A percentile compares a stretch with the other conserved stretches of the same genome.
These are phyloP conservation scores for Caenorhabditis japonica DNA, from an alignment of 2,888 invertebrate species.

Conservation along the genomic window DNA sequence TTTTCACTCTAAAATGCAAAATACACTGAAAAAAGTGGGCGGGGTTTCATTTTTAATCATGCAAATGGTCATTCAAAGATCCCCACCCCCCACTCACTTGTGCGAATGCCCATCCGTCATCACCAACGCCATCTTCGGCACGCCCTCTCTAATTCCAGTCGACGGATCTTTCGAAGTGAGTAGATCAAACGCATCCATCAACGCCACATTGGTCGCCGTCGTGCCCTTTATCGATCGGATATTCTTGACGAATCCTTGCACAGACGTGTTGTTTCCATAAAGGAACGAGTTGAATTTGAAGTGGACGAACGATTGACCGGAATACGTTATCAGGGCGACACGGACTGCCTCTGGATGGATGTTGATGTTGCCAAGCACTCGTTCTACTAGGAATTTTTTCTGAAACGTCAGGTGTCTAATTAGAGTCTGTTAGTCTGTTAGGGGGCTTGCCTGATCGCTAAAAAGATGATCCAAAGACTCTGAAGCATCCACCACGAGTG, in stretches of 20 bases:
- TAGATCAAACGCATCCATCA: conserved; percentile 67
- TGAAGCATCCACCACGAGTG: conserved; percentile 74
- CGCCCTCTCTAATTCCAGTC: conserved; percentile 63
- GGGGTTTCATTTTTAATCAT: no score
- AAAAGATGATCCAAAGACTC: conserved; percentile 74
- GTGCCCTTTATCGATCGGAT: conserved; percentile 72
- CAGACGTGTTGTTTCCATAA: conserved; percentile 70
- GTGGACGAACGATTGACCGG: conserved; percentile 70
- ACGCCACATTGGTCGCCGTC: conserved; percentile 71
- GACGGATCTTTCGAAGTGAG: conserved; percentile 62
- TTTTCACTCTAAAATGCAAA: no score
- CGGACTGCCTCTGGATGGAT: conserved; percentile 76
- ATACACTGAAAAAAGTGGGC: no score
- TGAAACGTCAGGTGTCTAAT: conserved; percentile 6
- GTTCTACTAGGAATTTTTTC: conserved; percentile 68
- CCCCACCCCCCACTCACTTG: conserved; percentile 35
- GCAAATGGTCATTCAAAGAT: no score
- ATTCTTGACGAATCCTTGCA: conserved; percentile 66
- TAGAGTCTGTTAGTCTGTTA: not conserved
- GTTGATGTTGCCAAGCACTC: conserved; percentile 73
- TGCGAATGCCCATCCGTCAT: conserved; percentile 75
- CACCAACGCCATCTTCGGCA: conserved; percentile 71
- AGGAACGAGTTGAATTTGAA: conserved; percentile 72
- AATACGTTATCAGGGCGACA: conserved; percentile 72
- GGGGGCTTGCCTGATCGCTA: conserved; percentile 58